phyloP scores from a whole-genome alignment of 2,797 vertebrate species.

The Ciconia nigra region DNA sequence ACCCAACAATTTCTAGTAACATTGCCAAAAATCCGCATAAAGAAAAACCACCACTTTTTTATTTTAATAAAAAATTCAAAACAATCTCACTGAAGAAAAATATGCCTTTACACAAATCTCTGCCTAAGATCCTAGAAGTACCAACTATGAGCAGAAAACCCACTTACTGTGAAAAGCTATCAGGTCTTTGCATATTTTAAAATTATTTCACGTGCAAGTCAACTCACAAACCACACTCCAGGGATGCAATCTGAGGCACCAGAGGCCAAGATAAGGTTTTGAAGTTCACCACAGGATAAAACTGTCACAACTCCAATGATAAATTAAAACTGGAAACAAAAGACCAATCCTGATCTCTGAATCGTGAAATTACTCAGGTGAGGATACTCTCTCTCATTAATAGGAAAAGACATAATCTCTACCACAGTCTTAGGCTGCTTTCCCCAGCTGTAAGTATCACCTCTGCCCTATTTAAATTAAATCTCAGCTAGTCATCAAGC shows the following conservation, averaged over 20 bases:
- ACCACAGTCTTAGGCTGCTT: not conserved
- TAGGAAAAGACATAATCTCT: not conserved
- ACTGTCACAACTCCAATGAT: not conserved
- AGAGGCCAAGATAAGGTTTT: not conserved
- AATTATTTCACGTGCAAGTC: not conserved
- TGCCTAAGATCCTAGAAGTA: not conserved
- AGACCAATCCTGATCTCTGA: not conserved
- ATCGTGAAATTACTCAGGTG: not conserved
- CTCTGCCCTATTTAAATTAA: conserved; percentile 27
- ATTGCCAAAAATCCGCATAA: not conserved
- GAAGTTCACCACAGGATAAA: not conserved
- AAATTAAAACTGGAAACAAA: not conserved
- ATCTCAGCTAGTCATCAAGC: not conserved
- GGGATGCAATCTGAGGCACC: not conserved
- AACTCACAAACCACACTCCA: not conserved
- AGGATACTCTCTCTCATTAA: not conserved
- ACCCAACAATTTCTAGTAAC: not conserved
- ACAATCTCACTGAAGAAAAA: not conserved
- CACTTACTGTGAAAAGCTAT: not conserved
- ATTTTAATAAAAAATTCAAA: not conserved
- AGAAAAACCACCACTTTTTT: not conserved
- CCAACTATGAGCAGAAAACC: not conserved
- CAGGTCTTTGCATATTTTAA: not conserved
- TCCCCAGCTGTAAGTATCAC: not conserved
- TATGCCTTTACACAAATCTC: not conserved